Base-by-base conservation (phyloP, 2,113 vertebrate genomes). In the Neogobius melanostomus region DNA sequence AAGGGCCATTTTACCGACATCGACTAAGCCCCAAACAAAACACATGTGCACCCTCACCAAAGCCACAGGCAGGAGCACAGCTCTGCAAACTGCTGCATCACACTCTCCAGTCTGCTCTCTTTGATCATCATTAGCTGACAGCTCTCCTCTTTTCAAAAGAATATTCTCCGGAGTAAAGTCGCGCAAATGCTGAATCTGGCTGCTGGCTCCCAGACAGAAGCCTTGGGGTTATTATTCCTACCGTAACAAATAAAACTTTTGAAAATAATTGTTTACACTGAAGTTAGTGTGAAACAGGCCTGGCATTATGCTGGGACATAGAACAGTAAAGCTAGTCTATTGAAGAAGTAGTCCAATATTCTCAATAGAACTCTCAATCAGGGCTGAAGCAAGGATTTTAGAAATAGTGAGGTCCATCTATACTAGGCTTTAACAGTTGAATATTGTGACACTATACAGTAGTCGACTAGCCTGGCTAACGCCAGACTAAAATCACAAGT, bases 401-500 rank as follows among this genome's bases (percentile, higher is more conserved):
- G 61, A 64, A 50, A 36, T 3, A 5, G 28, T 36, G 1, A 4
- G 28, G 28, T 36, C 28, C 28, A 36, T 36, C 28, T 36, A 66
- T n/a, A n/a, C n/a, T n/a, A 21, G 21, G 21, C 21, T 21, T 21
- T 21, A 21, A 21, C 70, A 77, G 76, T 53, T 48, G 71, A 73
- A 63, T 74, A 75, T 86, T 85, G 28, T 36, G 28, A 2, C 1
- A 36, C 28, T 36, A n/a, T n/a, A n/a, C n/a, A n/a, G n/a, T n/a
- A n/a, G n/a, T n/a, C n/a, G n/a, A n/a, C n/a, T n/a, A n/a, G n/a
- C n/a, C n/a, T n/a, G n/a, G n/a, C n/a, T n/a, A n/a, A n/a, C n/a
- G n/a, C n/a, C n/a, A n/a, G n/a, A n/a, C n/a, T n/a, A n/a, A n/a
- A n/a, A n/a, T n/a, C n/a, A n/a, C n/a, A n/a, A n/a, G n/a, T n/a